phyloP scores from a whole-genome alignment of 1,140 invertebrate genomes.

The Drosophila kepulauana region DNA sequence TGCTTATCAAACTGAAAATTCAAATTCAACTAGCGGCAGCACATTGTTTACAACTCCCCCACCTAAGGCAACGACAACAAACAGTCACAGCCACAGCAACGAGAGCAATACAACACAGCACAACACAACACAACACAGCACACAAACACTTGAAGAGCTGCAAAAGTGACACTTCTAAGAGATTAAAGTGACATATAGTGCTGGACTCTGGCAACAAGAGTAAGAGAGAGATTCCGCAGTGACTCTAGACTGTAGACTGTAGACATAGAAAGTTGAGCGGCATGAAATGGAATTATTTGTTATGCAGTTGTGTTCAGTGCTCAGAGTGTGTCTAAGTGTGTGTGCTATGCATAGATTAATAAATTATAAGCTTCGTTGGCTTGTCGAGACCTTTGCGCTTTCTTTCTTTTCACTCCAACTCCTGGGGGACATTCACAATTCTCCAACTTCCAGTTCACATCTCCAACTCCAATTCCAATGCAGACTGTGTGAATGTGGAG shows the following conservation, averaged over 20 bases:
- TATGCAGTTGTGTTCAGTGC: constrained; percentile 37
- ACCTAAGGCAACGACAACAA: constrained; percentile 39
- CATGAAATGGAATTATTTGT: constrained; percentile 57
- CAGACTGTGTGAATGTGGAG: constrained; percentile 69
- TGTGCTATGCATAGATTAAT: constrained; percentile 79
- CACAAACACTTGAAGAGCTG: constrained; percentile 77
- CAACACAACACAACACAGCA: constrained; percentile 47
- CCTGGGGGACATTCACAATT: constrained; percentile 59
- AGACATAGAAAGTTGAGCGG: constrained; percentile 61
- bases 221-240: background rate
- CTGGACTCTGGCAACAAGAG: constrained; percentile 28
- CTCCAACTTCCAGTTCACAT: constrained; percentile 1
- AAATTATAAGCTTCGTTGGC: constrained; percentile 74
- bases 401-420: constrained; percentile 67
- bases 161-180: constrained; percentile 81
- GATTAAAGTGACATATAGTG: constrained; percentile 83
- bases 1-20: constrained; percentile 82
- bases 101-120: constrained; percentile 39
- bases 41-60: constrained; percentile 75
- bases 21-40: constrained; percentile 78
- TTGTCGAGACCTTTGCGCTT: constrained; percentile 49
- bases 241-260: constrained; percentile 31
- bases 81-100: constrained; percentile 42
- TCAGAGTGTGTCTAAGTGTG: constrained; percentile 35
- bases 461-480: background rate